A percentile compares a stretch with the other conserved stretches of the same genome.
These are phyloP conservation scores for Acanthochromis polyacanthus DNA, from an alignment of 2,113 vertebrate genomes.

Conservation along the genomic window DNA sequence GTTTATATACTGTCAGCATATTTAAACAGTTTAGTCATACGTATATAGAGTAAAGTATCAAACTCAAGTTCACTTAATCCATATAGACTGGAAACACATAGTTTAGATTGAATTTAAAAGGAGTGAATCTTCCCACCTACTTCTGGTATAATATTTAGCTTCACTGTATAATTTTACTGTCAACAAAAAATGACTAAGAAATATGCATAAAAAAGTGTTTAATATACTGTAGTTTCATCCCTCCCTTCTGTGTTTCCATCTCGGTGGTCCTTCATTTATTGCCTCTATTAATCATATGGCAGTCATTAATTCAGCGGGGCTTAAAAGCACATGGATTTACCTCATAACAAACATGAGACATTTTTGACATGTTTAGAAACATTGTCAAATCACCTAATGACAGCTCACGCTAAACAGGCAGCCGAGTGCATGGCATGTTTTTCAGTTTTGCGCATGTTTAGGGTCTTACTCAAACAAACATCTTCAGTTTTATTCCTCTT, in stretches of 20 bases:
- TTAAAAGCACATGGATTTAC: conserved; percentile 50
- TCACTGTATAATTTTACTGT: conserved; percentile 17
- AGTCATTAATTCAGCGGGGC: conserved; percentile 66
- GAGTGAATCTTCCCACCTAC: background rate
- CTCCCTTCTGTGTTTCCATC: conserved; percentile 37
- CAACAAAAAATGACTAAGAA: conserved; percentile 41
- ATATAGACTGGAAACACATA: conserved; percentile 4
- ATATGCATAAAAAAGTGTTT: background rate
- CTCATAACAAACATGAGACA: conserved; percentile 58
- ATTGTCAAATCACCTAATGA: conserved; percentile 71
- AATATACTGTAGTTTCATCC: background rate
- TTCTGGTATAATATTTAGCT: conserved; percentile 8
- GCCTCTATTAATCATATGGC: conserved; percentile 73
- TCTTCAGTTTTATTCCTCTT: conserved; percentile 54
- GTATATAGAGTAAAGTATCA: background rate
- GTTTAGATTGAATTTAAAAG: conserved; percentile 15
- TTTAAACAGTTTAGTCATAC: background rate
- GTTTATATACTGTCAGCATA: background rate
- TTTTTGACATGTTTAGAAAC: conserved; percentile 71
- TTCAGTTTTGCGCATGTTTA: conserved; percentile 54
- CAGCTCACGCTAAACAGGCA: conserved; percentile 70
- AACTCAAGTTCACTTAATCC: background rate
- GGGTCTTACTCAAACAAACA: conserved; percentile 73
- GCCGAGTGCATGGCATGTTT: conserved; percentile 38
- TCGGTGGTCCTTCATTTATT: conserved; percentile 72